A percentile compares a stretch with the other conserved stretches of the same genome.
Conservation (phyloP, 1,140 invertebrate species). For the Hyles euphorbiae region DNA sequence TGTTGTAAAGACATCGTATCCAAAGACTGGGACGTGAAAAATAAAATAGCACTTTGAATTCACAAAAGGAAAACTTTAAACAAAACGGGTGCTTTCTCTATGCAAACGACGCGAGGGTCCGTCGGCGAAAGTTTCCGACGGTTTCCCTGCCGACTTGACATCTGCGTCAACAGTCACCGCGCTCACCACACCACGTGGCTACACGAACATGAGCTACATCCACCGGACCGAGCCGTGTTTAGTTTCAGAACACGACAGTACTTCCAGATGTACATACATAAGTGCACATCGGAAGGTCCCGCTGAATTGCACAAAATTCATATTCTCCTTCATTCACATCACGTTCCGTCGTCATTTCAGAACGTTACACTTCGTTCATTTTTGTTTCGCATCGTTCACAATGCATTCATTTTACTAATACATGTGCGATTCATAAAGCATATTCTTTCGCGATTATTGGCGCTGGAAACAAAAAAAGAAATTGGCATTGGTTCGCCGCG, state of each 20-base stretch:
- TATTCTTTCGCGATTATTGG: too few species aligned
- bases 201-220: too few species aligned
- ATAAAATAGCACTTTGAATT: conserved; percentile 49
- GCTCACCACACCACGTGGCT: neutral
- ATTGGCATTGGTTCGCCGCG: neutral
- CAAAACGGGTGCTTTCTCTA: conserved; percentile 59
- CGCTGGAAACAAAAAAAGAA: too few species aligned
- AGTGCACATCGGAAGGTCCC: neutral
- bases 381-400: too few species aligned
- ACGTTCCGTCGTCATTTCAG: conserved; percentile 1
- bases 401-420: too few species aligned
- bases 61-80: conserved; percentile 54
- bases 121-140: conserved; percentile 47
- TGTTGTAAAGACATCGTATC: conserved; percentile 8
- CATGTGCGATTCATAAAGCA: too few species aligned
- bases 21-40: conserved; percentile 21
- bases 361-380: neutral
- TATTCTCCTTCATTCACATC: conserved; percentile 2
- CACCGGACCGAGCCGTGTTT: too few species aligned
- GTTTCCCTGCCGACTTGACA: neutral
- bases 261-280: too few species aligned
- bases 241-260: too few species aligned
- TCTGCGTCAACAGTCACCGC: conserved; percentile 4
- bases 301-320: conserved; percentile 2
- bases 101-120: conserved; percentile 47